phyloP scores from a whole-genome alignment of 2,797 vertebrate genomes.

The Threskiornis aethiopicus region DNA sequence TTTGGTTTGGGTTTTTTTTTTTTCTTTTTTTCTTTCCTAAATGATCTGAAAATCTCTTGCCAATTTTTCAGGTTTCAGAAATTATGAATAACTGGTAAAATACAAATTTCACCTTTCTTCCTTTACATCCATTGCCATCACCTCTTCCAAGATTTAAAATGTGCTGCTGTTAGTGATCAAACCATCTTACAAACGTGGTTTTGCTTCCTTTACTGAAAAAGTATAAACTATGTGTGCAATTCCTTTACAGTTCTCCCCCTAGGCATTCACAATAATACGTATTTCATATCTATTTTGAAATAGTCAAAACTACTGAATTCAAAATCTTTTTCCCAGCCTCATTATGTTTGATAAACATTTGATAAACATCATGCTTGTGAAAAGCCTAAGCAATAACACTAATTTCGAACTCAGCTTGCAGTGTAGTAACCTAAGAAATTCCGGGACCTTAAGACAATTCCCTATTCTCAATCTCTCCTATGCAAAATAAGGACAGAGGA shows the following conservation, averaged over 20 bases:
- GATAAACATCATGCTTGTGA: background rate
- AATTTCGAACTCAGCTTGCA: background rate
- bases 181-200: background rate
- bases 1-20: no score
- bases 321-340: background rate
- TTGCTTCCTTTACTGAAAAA: background rate
- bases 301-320: background rate
- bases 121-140: background rate
- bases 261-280: background rate
- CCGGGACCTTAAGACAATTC: background rate
- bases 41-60: background rate
- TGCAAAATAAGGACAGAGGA: background rate
- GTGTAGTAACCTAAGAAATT: background rate
- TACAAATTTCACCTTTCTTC: background rate
- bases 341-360: background rate
- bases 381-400: background rate
- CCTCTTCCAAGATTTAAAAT: background rate
- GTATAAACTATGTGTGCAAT: background rate
- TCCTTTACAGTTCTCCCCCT: background rate
- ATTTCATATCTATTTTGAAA: background rate
- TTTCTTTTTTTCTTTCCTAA: background rate
- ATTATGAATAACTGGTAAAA: background rate
- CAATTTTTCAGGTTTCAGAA: background rate
- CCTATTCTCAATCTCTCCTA: background rate
- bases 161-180: background rate